phyloP scores from a whole-genome alignment of 1,140 invertebrate species.

The Lithobius niger region DNA sequence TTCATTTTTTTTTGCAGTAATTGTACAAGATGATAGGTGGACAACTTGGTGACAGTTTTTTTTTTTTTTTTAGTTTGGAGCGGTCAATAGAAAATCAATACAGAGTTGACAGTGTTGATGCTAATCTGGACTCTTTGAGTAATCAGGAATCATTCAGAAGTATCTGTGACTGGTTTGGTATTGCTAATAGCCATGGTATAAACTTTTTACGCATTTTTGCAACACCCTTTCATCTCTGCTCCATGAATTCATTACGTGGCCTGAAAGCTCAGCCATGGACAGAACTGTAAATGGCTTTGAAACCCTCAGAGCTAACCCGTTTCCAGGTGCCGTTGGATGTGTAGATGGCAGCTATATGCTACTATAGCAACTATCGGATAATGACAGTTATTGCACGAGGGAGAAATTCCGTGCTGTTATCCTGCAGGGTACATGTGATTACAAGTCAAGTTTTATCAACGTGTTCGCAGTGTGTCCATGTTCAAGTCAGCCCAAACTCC shows the following conservation, averaged over 20 bases:
- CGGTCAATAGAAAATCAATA: too few species aligned
- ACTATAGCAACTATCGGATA: neutral
- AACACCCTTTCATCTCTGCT: too few species aligned
- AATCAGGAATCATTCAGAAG: neutral
- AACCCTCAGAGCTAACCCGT: neutral
- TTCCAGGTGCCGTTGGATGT: neutral
- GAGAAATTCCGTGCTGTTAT: conserved; percentile 6
- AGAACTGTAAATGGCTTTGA: neutral
- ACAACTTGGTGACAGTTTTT: too few species aligned
- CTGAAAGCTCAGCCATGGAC: neutral
- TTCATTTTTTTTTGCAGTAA: too few species aligned
- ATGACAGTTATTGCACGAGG: neutral
- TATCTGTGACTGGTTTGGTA: neutral
- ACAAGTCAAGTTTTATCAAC: conserved; percentile 8
- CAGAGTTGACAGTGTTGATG: too few species aligned
- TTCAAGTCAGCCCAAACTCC: conserved; percentile 10
- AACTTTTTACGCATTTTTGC: neutral
- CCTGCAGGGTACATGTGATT: conserved; percentile 12
- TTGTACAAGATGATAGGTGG: too few species aligned
- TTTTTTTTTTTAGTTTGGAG: too few species aligned
- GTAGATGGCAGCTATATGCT: neutral
- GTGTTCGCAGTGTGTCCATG: conserved; percentile 14
- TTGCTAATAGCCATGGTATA: neutral
- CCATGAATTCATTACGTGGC: neutral
- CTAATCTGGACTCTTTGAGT: neutral